These are phyloP conservation scores for Holothuria leucospilota DNA, from an alignment of 53 echinoderm and acorn worm genomes.

Conservation along the genomic window DNA sequence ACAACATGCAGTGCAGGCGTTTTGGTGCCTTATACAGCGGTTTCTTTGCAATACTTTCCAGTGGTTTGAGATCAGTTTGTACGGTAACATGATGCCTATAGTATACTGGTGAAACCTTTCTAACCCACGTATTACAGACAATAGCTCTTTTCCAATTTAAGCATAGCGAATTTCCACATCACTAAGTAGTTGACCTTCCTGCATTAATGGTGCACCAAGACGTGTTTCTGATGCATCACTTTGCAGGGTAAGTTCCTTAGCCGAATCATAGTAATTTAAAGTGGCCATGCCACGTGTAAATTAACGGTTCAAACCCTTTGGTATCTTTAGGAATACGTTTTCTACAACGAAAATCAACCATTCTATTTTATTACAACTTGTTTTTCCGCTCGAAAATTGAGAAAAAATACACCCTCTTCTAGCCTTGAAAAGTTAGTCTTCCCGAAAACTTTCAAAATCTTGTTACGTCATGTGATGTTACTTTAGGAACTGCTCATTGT, in stretches of 20 bases:
- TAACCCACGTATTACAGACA: conserved; percentile 53
- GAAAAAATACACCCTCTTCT: too few relatives aligned
- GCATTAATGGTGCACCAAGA: conserved; percentile 68
- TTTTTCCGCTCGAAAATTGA: too few relatives aligned
- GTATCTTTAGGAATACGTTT: too few relatives aligned
- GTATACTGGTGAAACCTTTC: conserved; percentile 69
- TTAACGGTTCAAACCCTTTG: too few relatives aligned
- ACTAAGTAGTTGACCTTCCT: conserved; percentile 65
- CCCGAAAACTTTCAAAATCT: too few relatives aligned
- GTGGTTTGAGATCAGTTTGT: conserved; percentile 67
- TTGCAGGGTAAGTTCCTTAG: conserved; percentile 48
- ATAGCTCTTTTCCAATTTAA: conserved; percentile 65
- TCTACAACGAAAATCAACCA: too few relatives aligned
- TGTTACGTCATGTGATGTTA: too few relatives aligned
- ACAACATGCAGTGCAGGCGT: conserved; percentile 64
- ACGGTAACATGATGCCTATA: conserved; percentile 56
- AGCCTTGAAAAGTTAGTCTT: too few relatives aligned
- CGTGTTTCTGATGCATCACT: conserved; percentile 68
- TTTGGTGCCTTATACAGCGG: conserved; percentile 65
- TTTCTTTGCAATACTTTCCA: conserved; percentile 65
- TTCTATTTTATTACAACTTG: too few relatives aligned
- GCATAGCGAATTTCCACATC: conserved; percentile 63
- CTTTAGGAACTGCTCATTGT: too few relatives aligned
- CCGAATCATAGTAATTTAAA: conserved; percentile 45
- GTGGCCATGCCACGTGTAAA: too few relatives aligned